A percentile compares a stretch with the other conserved stretches of the same genome.
Evolutionary conservation across 2,797 vertebrate species (phyloP).

Genomic region (Acropternis orthonyx): DNA sequence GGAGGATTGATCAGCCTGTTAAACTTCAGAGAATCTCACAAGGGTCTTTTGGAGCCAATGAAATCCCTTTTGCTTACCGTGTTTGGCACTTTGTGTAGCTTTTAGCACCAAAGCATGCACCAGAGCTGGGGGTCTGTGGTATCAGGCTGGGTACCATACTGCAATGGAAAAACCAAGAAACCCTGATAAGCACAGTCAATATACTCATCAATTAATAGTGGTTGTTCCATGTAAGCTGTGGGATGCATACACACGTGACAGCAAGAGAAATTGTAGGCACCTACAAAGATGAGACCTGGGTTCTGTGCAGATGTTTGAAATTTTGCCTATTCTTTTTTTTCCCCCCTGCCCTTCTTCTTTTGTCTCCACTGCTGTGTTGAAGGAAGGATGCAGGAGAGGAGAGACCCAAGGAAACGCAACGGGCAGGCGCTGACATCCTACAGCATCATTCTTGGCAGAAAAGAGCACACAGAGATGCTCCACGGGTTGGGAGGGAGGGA

Average conservation of each 20-base stretch:
- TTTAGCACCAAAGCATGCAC: not conserved
- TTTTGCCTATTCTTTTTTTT: not conserved
- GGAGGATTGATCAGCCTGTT: not conserved
- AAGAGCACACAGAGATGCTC: conserved; percentile 72
- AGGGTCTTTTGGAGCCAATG: not conserved
- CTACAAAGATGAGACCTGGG: not conserved
- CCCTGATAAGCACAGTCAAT: not conserved
- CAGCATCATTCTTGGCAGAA: conserved; percentile 79
- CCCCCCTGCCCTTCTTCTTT: not conserved
- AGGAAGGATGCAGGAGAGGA: conserved; percentile 61
- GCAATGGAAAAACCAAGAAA: not conserved
- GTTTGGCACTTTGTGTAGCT: not conserved
- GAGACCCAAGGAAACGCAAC: conserved; percentile 39
- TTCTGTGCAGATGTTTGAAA: not conserved
- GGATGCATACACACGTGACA: not conserved
- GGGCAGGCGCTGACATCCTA: conserved; percentile 80
- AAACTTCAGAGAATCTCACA: not conserved
- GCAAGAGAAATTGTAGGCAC: not conserved
- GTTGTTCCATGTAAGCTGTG: not conserved
- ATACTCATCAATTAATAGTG: not conserved
- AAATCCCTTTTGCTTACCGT: not conserved
- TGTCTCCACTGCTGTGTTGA: not conserved
- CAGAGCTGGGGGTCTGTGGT: not conserved
- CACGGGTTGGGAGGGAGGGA: conserved; percentile 67
- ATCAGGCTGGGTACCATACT: not conserved